Conservation (phyloP, 2,888 invertebrate genomes). For the Lacanobia oleracea region DNA sequence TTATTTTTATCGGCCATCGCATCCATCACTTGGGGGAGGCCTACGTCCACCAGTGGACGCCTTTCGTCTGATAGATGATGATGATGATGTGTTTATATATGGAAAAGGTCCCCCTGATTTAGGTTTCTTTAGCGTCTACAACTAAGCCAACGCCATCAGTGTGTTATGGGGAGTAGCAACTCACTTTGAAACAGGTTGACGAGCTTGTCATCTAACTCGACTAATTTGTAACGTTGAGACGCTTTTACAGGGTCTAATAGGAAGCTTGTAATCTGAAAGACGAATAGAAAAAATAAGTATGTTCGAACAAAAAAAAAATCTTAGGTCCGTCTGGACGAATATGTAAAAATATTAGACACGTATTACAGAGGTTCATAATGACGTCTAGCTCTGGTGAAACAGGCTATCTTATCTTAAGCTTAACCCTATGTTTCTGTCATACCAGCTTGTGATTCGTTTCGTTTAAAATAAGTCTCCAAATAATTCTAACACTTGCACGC, state of each 20-base stretch:
- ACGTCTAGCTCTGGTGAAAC: too few relatives aligned
- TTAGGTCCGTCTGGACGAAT: too few relatives aligned
- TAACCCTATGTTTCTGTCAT: background rate
- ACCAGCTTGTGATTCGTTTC: background rate
- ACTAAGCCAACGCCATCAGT: background rate
- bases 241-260: background rate
- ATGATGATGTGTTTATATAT: too few relatives aligned
- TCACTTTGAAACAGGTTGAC: slow-evolving; percentile 59
- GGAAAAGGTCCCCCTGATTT: too few relatives aligned
- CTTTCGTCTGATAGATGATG: too few relatives aligned
- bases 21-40: too few relatives aligned
- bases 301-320: too few relatives aligned
- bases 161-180: slow-evolving; percentile 4
- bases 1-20: too few relatives aligned
- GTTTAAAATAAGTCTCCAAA: background rate
- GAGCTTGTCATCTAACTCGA: slow-evolving; percentile 41
- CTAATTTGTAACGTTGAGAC: slow-evolving; percentile 1
- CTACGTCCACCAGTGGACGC: too few relatives aligned
- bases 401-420: too few relatives aligned
- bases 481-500: background rate
- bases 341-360: too few relatives aligned
- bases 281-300: background rate
- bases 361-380: too few relatives aligned
- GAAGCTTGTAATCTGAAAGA: slow-evolving; percentile 24
- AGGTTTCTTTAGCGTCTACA: background rate